Conservation (phyloP, 92 coral and sea anemone genomes). For the Heliopora coerulea region DNA sequence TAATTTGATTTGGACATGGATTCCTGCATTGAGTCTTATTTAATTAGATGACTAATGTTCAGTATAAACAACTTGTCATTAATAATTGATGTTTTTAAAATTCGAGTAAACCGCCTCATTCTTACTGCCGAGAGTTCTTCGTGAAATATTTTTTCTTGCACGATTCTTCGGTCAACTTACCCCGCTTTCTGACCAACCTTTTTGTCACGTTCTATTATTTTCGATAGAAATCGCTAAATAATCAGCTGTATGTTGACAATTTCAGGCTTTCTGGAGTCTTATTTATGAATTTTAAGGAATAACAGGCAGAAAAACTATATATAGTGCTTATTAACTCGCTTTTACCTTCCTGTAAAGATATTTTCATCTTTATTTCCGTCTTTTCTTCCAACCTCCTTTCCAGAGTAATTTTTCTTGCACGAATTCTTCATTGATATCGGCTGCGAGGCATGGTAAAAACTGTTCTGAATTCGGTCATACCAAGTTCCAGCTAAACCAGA, state of each 20-base stretch:
- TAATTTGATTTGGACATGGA: constrained; percentile 5
- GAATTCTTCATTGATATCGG: background rate
- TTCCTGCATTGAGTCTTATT: background rate
- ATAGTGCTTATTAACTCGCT: background rate
- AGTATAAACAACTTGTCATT: constrained; percentile 11
- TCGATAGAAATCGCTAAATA: no score
- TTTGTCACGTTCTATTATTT: no score
- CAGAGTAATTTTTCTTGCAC: background rate
- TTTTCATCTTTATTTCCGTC: background rate
- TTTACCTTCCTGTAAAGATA: constrained; percentile 23
- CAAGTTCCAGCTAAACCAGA: background rate
- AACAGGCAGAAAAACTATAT: background rate
- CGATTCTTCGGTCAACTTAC: no score
- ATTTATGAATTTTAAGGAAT: background rate
- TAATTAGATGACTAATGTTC: constrained; percentile 25
- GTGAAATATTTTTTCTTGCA: background rate
- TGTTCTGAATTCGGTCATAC: background rate
- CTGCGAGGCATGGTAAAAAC: constrained; percentile 18
- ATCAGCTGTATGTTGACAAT: no score
- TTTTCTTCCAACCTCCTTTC: background rate
- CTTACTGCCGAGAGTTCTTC: background rate
- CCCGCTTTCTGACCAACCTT: no score
- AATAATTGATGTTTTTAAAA: constrained; percentile 32
- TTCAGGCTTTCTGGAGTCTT: background rate
- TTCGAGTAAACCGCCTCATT: background rate